These are phyloP conservation scores for Amphipyra berbera DNA, from an alignment of 2,888 invertebrate genomes.

Conservation along the genomic window DNA sequence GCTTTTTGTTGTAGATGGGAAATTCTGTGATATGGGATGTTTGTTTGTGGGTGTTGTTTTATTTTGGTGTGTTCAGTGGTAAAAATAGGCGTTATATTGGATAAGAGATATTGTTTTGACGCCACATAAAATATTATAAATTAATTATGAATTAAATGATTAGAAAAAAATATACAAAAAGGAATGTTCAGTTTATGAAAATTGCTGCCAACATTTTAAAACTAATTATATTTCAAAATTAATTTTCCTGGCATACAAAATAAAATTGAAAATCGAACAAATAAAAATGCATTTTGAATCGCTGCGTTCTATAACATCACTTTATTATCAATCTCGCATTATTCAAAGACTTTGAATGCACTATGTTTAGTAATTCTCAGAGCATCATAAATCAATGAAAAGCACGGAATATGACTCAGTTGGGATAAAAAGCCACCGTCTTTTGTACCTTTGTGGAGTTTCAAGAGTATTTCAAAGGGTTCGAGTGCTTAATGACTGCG, in stretches of 20 bases:
- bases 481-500: slow-evolving; percentile 76
- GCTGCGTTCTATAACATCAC: slow-evolving; percentile 46
- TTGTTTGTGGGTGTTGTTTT: neutral
- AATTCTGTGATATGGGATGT: neutral
- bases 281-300: slow-evolving; percentile 36
- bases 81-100: neutral
- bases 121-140: too few relatives aligned
- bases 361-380: slow-evolving; percentile 46
- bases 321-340: slow-evolving; percentile 41
- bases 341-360: slow-evolving; percentile 54
- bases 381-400: slow-evolving; percentile 59
- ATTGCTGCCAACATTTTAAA: neutral
- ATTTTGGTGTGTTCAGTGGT: neutral
- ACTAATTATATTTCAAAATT: too few relatives aligned
- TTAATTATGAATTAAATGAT: neutral
- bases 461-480: slow-evolving; percentile 73
- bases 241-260: too few relatives aligned
- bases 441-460: slow-evolving; percentile 65
- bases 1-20: slow-evolving; percentile 31
- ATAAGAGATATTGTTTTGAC: neutral
- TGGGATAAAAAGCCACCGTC: slow-evolving; percentile 72
- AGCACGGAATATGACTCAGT: slow-evolving; percentile 62
- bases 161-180: neutral
- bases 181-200: too few relatives aligned
- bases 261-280: slow-evolving; percentile 31